Percentiles rank a stretch among this genome's conserved stretches.
phyloP scores from a whole-genome alignment of 2,888 invertebrate species.

The Helobdella robusta region DNA sequence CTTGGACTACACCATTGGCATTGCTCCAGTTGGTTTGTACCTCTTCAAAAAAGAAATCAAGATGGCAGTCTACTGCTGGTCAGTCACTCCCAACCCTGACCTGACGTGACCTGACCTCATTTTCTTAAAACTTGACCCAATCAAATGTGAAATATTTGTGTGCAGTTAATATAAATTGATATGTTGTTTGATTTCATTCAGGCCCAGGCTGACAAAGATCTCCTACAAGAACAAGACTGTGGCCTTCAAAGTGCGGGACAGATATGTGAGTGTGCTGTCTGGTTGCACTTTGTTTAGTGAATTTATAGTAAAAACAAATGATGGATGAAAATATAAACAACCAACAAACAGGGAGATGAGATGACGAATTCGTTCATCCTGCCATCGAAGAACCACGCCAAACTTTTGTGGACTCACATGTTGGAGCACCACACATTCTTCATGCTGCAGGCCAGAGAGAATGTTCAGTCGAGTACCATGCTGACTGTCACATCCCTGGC shows the following conservation, averaged over 20 bases:
- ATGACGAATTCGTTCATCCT: neutral
- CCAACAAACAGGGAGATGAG: conserved; percentile 13
- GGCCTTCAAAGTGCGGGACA: neutral
- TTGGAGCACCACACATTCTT: conserved; percentile 57
- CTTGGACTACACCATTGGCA: neutral
- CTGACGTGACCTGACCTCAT: too few species aligned
- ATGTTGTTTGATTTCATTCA: neutral
- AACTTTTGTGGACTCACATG: conserved; percentile 54
- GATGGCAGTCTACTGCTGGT: conserved; percentile 3
- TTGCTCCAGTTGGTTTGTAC: neutral
- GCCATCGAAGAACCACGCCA: neutral
- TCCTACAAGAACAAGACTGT: conserved; percentile 12
- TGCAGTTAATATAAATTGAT: neutral
- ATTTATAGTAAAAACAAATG: too few species aligned
- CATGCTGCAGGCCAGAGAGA: conserved; percentile 31
- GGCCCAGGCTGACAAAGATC: conserved; percentile 18
- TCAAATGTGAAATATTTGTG: neutral
- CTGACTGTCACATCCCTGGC: too few species aligned
- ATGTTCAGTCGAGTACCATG: too few species aligned
- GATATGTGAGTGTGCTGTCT: neutral
- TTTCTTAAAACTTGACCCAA: too few species aligned
- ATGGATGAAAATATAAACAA: neutral
- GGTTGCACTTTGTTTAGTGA: too few species aligned
- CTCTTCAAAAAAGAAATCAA: neutral
- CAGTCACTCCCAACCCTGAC: too few species aligned